Evolutionary conservation across 2,888 invertebrate species (phyloP).

Genomic region (Nomada flava): DNA sequence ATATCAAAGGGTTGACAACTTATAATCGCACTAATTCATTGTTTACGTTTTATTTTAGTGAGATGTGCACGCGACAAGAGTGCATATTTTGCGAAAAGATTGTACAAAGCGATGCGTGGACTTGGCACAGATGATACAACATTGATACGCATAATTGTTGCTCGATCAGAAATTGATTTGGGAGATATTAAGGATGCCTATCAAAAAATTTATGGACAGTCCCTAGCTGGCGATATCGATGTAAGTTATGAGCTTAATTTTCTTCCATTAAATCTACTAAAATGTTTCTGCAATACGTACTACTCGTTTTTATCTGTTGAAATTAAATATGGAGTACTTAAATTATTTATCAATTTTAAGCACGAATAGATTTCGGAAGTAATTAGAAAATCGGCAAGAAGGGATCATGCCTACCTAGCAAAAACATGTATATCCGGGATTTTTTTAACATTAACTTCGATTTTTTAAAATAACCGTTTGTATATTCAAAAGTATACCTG

Average conservation of each 20-base stretch:
- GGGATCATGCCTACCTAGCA: too few species aligned
- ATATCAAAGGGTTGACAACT: neutral
- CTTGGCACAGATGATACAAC: constrained; percentile 95
- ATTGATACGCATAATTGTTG: constrained; percentile 93
- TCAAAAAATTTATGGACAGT: constrained; percentile 90
- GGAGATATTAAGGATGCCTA: constrained; percentile 93
- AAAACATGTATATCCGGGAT: too few species aligned
- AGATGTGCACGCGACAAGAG: constrained; percentile 92
- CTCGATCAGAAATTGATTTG: constrained; percentile 94
- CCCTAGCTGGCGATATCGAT: constrained; percentile 92
- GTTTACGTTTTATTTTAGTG: constrained; percentile 84
- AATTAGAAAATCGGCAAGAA: too few species aligned
- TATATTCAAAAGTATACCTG: too few species aligned
- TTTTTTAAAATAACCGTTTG: too few species aligned
- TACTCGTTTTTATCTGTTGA: neutral
- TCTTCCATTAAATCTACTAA: neutral
- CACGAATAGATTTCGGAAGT: too few species aligned
- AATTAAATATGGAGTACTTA: too few species aligned
- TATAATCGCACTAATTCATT: neutral
- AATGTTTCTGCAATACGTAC: constrained; percentile 14
- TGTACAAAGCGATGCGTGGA: constrained; percentile 95
- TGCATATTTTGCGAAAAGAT: constrained; percentile 93
- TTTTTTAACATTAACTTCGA: too few species aligned
- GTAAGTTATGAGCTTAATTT: constrained; percentile 84
- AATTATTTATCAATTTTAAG: too few species aligned